Evolutionary conservation across 2,888 invertebrate genomes (phyloP).

Genomic region (Lissonota sp.): DNA sequence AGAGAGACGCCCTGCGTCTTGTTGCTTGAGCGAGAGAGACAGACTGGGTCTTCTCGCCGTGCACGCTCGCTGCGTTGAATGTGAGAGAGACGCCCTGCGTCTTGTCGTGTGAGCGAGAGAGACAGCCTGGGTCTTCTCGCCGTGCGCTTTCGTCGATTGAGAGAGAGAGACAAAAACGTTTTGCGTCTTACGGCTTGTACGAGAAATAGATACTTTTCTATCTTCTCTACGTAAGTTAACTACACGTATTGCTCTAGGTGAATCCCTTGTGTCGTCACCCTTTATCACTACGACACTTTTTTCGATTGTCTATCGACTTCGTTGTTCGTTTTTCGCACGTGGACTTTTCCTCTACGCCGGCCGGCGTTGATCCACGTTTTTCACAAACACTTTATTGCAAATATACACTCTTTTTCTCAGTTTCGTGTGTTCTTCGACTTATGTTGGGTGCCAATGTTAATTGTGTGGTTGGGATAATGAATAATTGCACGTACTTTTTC

Average conservation of each 20-base stretch:
- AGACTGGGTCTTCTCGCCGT: background rate
- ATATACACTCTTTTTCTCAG: constrained; percentile 21
- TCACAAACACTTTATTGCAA: constrained; percentile 27
- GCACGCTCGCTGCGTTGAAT: background rate
- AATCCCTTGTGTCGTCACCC: constrained; percentile 19
- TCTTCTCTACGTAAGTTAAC: constrained; percentile 40
- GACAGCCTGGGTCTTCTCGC: constrained; percentile 2
- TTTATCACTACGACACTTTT: constrained; percentile 17
- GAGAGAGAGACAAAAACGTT: no score
- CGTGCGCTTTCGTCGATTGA: background rate
- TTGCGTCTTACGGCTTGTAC: constrained; percentile 33
- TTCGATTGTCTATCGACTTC: background rate
- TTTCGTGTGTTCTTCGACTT: constrained; percentile 26
- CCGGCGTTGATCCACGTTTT: constrained; percentile 31
- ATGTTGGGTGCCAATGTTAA: constrained; percentile 51
- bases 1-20: background rate
- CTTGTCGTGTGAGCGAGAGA: constrained; percentile 2
- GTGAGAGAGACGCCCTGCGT: constrained; percentile 13
- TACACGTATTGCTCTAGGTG: constrained; percentile 33
- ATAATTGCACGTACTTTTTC: no score
- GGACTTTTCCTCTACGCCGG: constrained; percentile 36
- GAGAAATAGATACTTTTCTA: constrained; percentile 31
- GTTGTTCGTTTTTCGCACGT: background rate
- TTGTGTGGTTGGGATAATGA: no score
- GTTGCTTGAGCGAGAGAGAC: constrained; percentile 11